Evolutionary conservation across 2,113 vertebrate genomes (phyloP), one percentile per base, ranked within the genome.

Genomic region (Paralichthys olivaceus): DNA sequence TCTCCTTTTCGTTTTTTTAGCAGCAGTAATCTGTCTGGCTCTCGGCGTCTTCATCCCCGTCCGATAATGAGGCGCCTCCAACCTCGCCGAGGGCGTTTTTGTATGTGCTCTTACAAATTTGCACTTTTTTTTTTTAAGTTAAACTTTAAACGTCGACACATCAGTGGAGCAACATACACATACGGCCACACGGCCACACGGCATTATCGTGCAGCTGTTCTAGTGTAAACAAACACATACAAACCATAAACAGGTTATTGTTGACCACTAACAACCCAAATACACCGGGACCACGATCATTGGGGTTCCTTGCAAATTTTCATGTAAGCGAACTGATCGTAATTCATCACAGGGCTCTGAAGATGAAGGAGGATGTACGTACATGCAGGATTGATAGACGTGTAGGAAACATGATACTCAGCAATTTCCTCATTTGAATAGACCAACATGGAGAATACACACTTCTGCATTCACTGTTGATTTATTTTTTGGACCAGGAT

Each of bases 41-140:
- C 58, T 84, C 69, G 77, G 87, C 74, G 2, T 81, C 77, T 70
- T 80, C 61, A 58, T 79, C 76, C 79, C 75, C 53, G 9, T 77
- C 72, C 26, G 71, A 84, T 92, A 91, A 91, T 89, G 89, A 92
- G 85, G 70, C 84, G 86, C 90, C 84, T 89, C 73, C 69, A 90
- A 73, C 60, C 75, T 88, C 62, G 51, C 88, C 86, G 75, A 68
- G 60, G 83, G 81, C 63, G 69, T 68, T 80, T 83, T 69, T 78
- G 74, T 71, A 72, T 80, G 73, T 61, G 72, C 80, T 72, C 73
- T 84, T 75, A 87, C 91, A 90, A 85, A 87, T 91, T 76, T 87
- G 74, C 80, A 80, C 69, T 81, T 89, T 14, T 28, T 37, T 37
- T 25, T 7, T 37, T n/a, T 13, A 20, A 28, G 19, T 7, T 7